phyloP scores from a whole-genome alignment of 2,113 vertebrate genomes.

The Stegostoma tigrinum region DNA sequence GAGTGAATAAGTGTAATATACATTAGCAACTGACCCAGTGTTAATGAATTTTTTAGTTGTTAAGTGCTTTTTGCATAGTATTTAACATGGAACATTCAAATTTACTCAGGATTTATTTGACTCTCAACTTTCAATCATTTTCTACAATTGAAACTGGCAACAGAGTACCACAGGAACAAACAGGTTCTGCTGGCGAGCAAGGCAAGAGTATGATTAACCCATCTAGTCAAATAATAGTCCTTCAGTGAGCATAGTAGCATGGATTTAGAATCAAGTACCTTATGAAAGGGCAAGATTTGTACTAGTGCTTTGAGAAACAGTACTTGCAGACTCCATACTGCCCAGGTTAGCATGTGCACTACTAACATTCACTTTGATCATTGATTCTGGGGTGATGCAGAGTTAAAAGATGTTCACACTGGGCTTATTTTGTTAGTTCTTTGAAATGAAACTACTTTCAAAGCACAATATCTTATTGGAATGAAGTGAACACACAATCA shows the following conservation, averaged over 20 bases:
- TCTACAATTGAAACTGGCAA: neutral
- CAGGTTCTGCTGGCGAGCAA: neutral
- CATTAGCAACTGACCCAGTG: constrained; percentile 9
- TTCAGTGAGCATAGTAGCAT: neutral
- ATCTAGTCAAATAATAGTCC: neutral
- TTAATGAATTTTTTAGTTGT: neutral
- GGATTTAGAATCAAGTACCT: neutral
- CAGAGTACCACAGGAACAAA: neutral
- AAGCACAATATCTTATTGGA: neutral
- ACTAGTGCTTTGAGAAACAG: neutral
- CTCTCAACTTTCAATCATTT: neutral
- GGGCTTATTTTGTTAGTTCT: neutral
- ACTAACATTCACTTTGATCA: neutral
- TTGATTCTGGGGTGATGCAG: neutral
- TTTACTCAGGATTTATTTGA: neutral
- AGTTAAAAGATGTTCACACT: neutral
- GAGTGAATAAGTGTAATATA: neutral
- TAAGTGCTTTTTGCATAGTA: neutral
- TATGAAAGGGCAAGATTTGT: neutral
- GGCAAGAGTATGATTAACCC: neutral
- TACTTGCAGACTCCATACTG: neutral
- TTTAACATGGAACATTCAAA: neutral
- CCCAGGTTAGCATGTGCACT: neutral
- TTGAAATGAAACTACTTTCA: neutral
- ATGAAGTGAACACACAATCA: neutral